Base-by-base conservation (phyloP, 2,888 invertebrate species). In the Dioctria rufipes region DNA sequence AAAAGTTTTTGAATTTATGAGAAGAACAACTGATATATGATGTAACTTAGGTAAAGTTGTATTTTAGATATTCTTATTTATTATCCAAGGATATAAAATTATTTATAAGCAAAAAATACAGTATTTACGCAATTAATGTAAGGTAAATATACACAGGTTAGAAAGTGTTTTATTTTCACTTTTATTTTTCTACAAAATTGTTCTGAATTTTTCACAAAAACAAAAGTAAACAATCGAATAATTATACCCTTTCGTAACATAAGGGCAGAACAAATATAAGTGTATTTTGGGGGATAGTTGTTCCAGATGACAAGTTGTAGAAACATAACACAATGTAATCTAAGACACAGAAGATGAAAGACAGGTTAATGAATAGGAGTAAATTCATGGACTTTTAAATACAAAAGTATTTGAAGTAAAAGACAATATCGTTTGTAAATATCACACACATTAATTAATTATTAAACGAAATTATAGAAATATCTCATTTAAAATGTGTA, bases 1-100 rank as follows among this genome's bases (percentile, higher is more conserved):
- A 80, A 83, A 71, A 6, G 51, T 71, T 71, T 71, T 71, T 71
- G 71, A 71, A 71, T 71, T 71, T 71, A 54, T 71, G 54, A 71
- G 82, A 77, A 81, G 82, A 80, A 78, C 80, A 78, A 80, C 81
- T 80, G 80, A 83, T 82, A 84, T 82, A 82, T 83, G 81, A 78
- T 80, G 78, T 80, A 81, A 80, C 79, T 80, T 81, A 81, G 81
- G 81, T 75, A 78, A 78, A 82, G 87, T 87, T 91, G 92, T 92
- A 92, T 92, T 92, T 92, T 92, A 92, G 92, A 92, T 92, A 92
- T 92, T 92, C 92, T 92, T 92, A 92, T 92, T 92, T 92, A 92
- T 91, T 91, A 91, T 92, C 92, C 88, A 88, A 75, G 58, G 61
- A 75, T 84, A 85, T 83, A 85, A 78, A 81, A 83, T 84, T 84